These are phyloP conservation scores for Hipparchia semele DNA, from an alignment of 2,888 invertebrate species.

Conservation along the genomic window DNA sequence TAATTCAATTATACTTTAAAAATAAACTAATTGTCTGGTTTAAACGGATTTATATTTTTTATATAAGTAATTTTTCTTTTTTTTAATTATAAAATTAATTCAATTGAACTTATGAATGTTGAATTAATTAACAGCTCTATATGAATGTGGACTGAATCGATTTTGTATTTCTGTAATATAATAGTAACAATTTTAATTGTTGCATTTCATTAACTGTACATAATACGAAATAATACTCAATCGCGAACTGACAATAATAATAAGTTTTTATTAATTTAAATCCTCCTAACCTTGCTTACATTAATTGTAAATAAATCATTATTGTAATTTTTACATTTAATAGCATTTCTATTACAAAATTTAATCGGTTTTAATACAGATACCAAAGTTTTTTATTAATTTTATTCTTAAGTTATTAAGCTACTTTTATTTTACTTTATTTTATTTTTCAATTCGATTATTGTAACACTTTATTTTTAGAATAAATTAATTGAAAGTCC, in stretches of 20 bases:
- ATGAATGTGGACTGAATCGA: constrained; percentile 13
- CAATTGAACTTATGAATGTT: background rate
- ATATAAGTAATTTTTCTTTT: too few relatives aligned
- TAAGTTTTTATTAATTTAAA: constrained; percentile 72
- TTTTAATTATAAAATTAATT: background rate
- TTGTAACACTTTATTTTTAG: constrained; percentile 53
- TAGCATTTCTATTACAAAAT: constrained; percentile 74
- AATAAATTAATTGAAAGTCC: constrained; percentile 36
- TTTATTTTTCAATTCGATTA: constrained; percentile 58
- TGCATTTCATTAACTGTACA: constrained; percentile 42
- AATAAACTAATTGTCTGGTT: background rate
- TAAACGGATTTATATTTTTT: background rate
- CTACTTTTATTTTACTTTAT: constrained; percentile 59
- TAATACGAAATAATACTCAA: constrained; percentile 65
- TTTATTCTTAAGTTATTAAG: constrained; percentile 76
- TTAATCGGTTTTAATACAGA: constrained; percentile 80
- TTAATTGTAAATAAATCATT: constrained; percentile 71
- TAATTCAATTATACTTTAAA: constrained; percentile 9
- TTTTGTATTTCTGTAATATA: constrained; percentile 28
- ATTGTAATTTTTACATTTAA: constrained; percentile 63
- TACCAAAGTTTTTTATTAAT: constrained; percentile 82
- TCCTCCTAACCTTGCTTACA: constrained; percentile 50
- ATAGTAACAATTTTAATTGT: constrained; percentile 33
- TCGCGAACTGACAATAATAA: constrained; percentile 81
- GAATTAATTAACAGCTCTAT: background rate